Conservation (phyloP, 2,113 vertebrate species). For the Muntiacus muntjak region DNA sequence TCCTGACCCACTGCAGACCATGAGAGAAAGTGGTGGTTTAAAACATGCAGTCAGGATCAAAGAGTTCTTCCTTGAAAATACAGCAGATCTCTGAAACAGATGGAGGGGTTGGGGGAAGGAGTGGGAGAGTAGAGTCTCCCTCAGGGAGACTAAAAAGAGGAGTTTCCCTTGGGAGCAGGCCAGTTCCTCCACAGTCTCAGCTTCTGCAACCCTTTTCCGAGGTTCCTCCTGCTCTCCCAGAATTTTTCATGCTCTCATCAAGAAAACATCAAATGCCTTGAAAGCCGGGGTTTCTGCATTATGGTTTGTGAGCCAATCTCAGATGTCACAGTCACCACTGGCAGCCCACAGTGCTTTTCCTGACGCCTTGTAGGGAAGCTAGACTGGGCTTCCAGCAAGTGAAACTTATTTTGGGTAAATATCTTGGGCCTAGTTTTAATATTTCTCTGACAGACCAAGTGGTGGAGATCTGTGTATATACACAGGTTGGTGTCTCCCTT, state of each 20-base stretch:
- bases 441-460: neutral
- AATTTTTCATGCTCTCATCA: neutral
- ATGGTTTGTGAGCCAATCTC: neutral
- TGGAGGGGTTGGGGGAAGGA: neutral
- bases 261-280: conserved; percentile 27
- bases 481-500: neutral
- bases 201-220: neutral
- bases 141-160: neutral
- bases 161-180: neutral
- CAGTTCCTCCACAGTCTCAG: neutral
- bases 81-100: neutral
- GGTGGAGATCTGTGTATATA: neutral
- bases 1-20: neutral
- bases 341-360: neutral
- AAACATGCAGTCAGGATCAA: neutral
- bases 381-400: neutral
- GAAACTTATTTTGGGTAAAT: neutral
- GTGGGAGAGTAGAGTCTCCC: neutral
- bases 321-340: neutral
- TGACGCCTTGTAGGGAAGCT: neutral
- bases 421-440: conserved; percentile 4
- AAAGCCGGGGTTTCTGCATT: neutral
- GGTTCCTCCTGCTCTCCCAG: neutral
- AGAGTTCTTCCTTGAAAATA: neutral
- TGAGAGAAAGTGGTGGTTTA: neutral